phyloP scores from a whole-genome alignment of 2,797 vertebrate species.

The Pseudochromis fuscus region DNA sequence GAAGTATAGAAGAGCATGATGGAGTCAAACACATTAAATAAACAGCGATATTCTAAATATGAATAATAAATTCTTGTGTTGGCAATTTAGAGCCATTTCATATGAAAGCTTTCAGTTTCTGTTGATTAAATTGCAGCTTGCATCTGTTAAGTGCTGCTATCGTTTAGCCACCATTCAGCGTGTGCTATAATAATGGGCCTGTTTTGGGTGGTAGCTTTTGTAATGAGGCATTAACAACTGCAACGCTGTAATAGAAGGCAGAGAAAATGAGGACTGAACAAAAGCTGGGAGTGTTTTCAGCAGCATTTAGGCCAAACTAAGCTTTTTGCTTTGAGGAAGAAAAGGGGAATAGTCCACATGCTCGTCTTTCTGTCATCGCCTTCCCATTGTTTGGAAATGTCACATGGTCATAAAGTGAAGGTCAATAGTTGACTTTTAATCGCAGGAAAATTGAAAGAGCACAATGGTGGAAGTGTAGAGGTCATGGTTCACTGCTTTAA shows the following conservation, averaged over 20 bases:
- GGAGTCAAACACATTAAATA: background rate
- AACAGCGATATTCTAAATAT: background rate
- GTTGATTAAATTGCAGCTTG: slow-evolving; percentile 19
- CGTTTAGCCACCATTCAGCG: slow-evolving; percentile 6
- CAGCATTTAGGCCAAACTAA: slow-evolving; percentile 8
- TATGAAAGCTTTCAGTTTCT: slow-evolving; percentile 3
- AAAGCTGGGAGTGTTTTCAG: slow-evolving; percentile 5
- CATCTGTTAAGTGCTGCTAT: slow-evolving; percentile 15
- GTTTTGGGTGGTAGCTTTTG: slow-evolving; percentile 15
- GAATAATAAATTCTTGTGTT: background rate
- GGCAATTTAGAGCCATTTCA: background rate
- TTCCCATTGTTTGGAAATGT: slow-evolving; percentile 63
- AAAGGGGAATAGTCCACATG: slow-evolving; percentile 33
- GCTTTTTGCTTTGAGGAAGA: background rate
- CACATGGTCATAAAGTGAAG: slow-evolving; percentile 49
- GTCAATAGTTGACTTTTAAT: slow-evolving; percentile 59
- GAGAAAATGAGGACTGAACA: slow-evolving; percentile 20
- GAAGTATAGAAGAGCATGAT: background rate
- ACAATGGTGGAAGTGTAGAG: slow-evolving; percentile 21
- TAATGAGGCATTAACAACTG: slow-evolving; percentile 44
- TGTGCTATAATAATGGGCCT: slow-evolving; percentile 11
- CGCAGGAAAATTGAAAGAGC: slow-evolving; percentile 34
- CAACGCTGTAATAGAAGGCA: background rate
- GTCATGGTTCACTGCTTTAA: slow-evolving; percentile 42
- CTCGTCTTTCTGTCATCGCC: slow-evolving; percentile 47